Conservation (phyloP, 2,113 vertebrate species). For the Dendrocopos noguchii region DNA sequence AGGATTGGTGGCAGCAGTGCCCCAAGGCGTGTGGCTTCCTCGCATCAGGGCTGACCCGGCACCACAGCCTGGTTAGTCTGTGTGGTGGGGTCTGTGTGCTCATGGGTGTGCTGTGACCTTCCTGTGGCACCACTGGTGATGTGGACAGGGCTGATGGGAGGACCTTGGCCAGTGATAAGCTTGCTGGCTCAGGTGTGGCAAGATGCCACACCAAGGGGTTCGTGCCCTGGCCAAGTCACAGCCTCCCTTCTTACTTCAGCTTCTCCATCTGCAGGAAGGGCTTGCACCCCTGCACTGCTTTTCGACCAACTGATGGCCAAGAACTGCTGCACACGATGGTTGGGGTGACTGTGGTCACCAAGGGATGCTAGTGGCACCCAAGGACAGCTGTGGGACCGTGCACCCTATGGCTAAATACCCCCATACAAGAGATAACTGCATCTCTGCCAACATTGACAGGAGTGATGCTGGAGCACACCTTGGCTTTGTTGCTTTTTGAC, state of each 20-base stretch:
- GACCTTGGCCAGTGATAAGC: not conserved
- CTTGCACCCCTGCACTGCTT: not conserved
- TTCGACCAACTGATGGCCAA: not conserved
- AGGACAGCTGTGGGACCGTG: not conserved
- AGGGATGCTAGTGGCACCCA: not conserved
- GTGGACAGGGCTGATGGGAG: no score
- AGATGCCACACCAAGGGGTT: fast-evolving
- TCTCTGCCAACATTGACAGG: not conserved
- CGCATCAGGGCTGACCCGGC: fast-evolving
- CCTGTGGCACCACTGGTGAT: fast-evolving
- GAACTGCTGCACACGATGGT: not conserved
- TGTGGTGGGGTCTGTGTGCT: not conserved
- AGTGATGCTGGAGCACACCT: not conserved
- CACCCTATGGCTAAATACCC: not conserved
- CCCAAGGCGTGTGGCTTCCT: not conserved
- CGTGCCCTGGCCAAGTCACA: not conserved
- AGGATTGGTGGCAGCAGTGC: not conserved
- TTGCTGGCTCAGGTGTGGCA: no score
- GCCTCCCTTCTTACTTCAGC: not conserved
- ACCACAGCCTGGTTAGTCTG: fast-evolving
- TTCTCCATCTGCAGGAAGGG: not conserved
- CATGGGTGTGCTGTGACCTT: not conserved
- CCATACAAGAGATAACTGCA: not conserved
- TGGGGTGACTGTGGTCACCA: not conserved
- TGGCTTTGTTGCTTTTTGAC: not conserved